Base-by-base conservation (phyloP, 2,113 vertebrate genomes). In the Cynocephalus volans region DNA sequence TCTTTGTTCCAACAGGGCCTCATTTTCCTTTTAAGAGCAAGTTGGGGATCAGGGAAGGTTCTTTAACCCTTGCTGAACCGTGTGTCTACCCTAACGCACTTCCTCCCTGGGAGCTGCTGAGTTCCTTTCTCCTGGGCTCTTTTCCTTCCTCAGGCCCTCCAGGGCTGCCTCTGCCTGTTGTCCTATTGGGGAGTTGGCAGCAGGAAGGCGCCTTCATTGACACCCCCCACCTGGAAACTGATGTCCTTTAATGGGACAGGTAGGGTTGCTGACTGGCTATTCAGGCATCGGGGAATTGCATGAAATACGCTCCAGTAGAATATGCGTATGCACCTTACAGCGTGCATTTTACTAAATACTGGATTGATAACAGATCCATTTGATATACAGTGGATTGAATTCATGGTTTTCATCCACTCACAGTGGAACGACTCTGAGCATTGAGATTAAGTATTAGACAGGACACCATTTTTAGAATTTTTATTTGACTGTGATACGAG, bases 311-410 rank as follows among this genome's bases (percentile, higher is more conserved):
- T 33, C 33, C 52, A 6, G 2, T 14, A 8, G 45, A 18, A 28
- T 1, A 5, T 7, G 13, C 1, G 36, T 28, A 48, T 13, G 41
- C 41, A 41, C 48, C 45, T 70, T 24, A 31, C 31, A 0, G 17
- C n/a, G 0, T 0, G 11, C 28, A 10, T 21, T 8, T 21, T 54
- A 28, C 79, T 13, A 3, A 70, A 19, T 1, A 6, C 45, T 4
- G 45, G 21, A 28, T 5, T 11, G 72, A 41, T 75, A 28, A 19
- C 70, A 84, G 67, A 19, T 33, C 58, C 0, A 0, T 58, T 5
- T 54, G 84, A 9, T 8, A 17, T 0, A 0, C 0, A 0, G 56
- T 13, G 21, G 45, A 6, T 12, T 54, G 58, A 41, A 41, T 76
- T 24, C 14, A 31, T 5, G 33, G 13, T 26, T 93, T 18, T 72